Evolutionary conservation across 2,888 invertebrate species (phyloP), one percentile per base, ranked within the genome.

Genomic region (Eupithecia tripunctaria): DNA sequence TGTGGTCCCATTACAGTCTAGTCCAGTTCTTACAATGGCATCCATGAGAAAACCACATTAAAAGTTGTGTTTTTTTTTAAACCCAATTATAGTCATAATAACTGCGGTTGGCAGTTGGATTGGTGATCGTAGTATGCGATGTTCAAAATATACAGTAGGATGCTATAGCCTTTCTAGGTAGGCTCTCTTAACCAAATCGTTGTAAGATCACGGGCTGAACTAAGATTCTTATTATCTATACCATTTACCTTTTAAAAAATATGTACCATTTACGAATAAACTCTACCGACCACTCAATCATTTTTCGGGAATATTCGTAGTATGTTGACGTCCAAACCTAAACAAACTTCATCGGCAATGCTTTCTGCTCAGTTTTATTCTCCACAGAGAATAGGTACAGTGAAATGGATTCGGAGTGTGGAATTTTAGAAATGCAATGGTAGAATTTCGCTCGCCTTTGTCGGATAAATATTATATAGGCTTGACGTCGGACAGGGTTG

Each of bases 401-500:
- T 63, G 62, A 63, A 27, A 67, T 71, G 63, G 65, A 72, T 71
- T 65, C 47, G 25, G 60, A 65, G 69, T 65, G 60, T 41, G 41
- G 63, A 69, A 67, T 73, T 74, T 71, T 60, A 65, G 65, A 25
- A 64, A 59, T 67, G 59, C 67, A 68, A 74, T 67, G 41, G 64
- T 43, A 63, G 73, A 72, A 76, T 74, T 77, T 70, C 41, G 63
- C 72, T 66, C 43, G 70, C 59, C 21, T 41, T 70, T 66, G 36
- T 68, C 65, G 69, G 74, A 79, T 80, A 79, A 78, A 81, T 80
- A 78, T 78, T 80, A 77, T 75, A 76, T 67, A 67, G 74, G 73
- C 71, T 67, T 72, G 79, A 76, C 72, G 77, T 74, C 71, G 70
- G 78, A 73, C 71, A 72, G 73, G 63, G 68, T 69, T 69, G 43